These are phyloP conservation scores for Drosophila parthenogenetica DNA, from an alignment of 2,888 invertebrate species.

Conservation along the genomic window DNA sequence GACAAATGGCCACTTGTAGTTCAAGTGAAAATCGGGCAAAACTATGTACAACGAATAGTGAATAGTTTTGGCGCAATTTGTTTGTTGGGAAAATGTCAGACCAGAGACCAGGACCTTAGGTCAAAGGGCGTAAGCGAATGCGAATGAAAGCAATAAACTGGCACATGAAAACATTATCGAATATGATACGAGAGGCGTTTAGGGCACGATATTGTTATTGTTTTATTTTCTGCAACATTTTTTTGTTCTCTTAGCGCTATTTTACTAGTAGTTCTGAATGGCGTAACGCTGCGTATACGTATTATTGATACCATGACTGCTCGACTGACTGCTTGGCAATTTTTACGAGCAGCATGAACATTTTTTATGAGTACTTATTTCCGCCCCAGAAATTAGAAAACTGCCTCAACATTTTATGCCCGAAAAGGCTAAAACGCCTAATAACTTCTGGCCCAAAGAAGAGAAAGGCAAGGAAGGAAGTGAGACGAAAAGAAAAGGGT, in stretches of 20 bases:
- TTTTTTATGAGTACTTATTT: conserved; percentile 82
- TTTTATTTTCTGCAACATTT: conserved; percentile 22
- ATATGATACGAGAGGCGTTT: conserved; percentile 53
- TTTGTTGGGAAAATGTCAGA: conserved; percentile 6
- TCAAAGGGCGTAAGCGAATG: conserved; percentile 15
- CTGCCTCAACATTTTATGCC: conserved; percentile 57
- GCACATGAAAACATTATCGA: conserved; percentile 71
- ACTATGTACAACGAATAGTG: conserved; percentile 32
- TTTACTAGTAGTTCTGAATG: neutral
- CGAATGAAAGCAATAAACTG: conserved; percentile 53
- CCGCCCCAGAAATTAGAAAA: conserved; percentile 82
- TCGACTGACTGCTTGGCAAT: conserved; percentile 15
- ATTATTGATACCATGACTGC: conserved; percentile 36
- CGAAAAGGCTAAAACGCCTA: conserved; percentile 39
- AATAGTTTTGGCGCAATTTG: conserved; percentile 25
- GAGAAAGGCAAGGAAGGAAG: neutral
- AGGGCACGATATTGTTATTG: conserved; percentile 43
- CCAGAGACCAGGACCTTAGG: conserved; percentile 18
- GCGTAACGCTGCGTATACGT: conserved; percentile 28
- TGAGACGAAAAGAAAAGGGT: conserved; percentile 30
- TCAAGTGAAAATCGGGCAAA: conserved; percentile 40
- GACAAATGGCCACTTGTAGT: conserved; percentile 63
- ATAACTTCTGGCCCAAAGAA: conserved; percentile 51
- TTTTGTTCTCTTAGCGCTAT: conserved; percentile 6
- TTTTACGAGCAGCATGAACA: conserved; percentile 68